These are phyloP conservation scores for Lathronympha strigana DNA, from an alignment of 2,888 invertebrate species.

Conservation along the genomic window DNA sequence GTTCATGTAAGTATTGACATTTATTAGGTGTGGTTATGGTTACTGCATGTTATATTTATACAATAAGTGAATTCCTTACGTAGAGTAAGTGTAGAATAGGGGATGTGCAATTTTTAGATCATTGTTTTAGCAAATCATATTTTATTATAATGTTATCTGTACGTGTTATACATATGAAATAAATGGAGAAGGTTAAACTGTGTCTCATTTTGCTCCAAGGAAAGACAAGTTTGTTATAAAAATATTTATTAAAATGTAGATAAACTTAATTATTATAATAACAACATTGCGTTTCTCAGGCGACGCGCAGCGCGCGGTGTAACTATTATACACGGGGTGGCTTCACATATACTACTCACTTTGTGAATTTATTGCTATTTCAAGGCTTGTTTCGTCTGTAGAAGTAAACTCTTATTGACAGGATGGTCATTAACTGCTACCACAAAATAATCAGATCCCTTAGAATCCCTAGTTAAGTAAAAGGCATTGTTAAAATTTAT, in stretches of 20 bases:
- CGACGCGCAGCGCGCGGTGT: not conserved
- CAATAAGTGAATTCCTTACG: constrained; percentile 20
- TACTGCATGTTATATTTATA: constrained; percentile 8
- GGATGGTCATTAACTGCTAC: no score
- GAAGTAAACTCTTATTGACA: no score
- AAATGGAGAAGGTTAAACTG: constrained; percentile 27
- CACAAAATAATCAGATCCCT: no score
- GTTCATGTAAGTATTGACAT: not conserved
- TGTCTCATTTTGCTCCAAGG: constrained; percentile 13
- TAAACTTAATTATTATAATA: constrained; percentile 60
- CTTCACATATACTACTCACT: not conserved
- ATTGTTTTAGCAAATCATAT: constrained; percentile 36
- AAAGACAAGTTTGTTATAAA: constrained; percentile 38
- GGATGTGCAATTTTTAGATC: constrained; percentile 41
- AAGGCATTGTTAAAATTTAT: no score
- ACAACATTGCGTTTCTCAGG: constrained; percentile 49
- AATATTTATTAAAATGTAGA: constrained; percentile 59
- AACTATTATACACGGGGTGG: not conserved
- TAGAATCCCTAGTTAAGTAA: no score
- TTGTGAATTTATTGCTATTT: not conserved
- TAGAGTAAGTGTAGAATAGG: constrained; percentile 25
- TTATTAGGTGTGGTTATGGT: constrained; percentile 9
- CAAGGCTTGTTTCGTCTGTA: not conserved
- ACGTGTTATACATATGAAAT: constrained; percentile 32
- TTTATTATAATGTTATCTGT: constrained; percentile 37